phyloP scores from a whole-genome alignment of 1,140 invertebrate genomes.

The Lepidurus apus region DNA sequence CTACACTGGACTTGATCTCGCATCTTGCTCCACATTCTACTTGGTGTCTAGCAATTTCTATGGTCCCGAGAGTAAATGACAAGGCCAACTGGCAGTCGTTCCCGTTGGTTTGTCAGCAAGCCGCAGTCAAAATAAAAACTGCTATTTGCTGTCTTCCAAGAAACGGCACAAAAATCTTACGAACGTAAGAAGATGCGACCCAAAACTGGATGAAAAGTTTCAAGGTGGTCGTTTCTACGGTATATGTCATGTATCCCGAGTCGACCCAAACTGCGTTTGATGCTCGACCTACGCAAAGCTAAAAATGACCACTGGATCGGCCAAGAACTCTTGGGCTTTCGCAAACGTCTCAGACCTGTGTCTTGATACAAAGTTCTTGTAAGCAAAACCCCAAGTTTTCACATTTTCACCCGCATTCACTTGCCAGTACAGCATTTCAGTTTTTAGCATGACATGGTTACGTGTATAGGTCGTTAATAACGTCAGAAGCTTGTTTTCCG shows the following conservation, averaged over 20 bases:
- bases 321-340: background rate
- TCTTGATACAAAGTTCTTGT: too few species aligned
- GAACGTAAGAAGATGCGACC: background rate
- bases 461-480: too few species aligned
- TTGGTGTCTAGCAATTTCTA: background rate
- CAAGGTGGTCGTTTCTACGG: background rate
- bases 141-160: background rate
- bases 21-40: background rate
- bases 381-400: too few species aligned
- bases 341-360: too few species aligned
- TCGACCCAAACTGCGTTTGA: background rate
- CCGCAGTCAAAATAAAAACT: background rate
- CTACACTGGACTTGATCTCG: background rate
- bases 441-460: too few species aligned
- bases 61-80: background rate
- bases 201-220: background rate
- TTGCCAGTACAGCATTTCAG: too few species aligned
- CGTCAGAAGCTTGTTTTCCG: too few species aligned
- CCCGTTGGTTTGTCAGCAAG: background rate
- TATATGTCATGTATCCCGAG: background rate
- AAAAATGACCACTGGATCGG: conserved; percentile 2
- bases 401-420: too few species aligned
- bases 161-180: background rate
- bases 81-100: background rate
- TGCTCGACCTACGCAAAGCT: background rate